A percentile compares a stretch with the other conserved stretches of the same genome.
phyloP scores from a whole-genome alignment of 1,140 invertebrate genomes.

The Drosophila setifemur region DNA sequence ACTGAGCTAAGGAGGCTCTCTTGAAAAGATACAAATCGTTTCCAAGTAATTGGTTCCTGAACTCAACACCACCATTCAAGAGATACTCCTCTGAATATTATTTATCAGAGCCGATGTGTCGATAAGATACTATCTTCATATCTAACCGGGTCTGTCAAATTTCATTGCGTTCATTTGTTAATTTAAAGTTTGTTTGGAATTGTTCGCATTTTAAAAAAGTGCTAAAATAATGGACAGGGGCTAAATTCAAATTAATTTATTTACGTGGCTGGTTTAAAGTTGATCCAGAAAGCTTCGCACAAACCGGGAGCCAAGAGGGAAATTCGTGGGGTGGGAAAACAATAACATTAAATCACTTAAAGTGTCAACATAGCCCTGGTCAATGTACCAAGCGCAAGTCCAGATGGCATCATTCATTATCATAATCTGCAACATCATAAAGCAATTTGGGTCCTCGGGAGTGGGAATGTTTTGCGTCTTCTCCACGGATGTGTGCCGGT shows the following conservation, averaged over 20 bases:
- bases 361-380: slow-evolving; percentile 74
- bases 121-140: too few species aligned
- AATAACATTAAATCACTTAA: slow-evolving; percentile 82
- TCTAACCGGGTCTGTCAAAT: too few species aligned
- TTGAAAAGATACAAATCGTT: background rate
- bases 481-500: slow-evolving; percentile 54
- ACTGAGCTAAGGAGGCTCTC: slow-evolving; percentile 93
- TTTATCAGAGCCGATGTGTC: too few species aligned
- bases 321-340: slow-evolving; percentile 32
- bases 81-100: too few species aligned
- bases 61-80: background rate
- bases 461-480: slow-evolving; percentile 60
- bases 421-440: slow-evolving; percentile 82
- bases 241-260: slow-evolving; percentile 56
- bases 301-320: background rate
- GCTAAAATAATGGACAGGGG: too few species aligned
- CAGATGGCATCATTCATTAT: slow-evolving; percentile 81
- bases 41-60: background rate
- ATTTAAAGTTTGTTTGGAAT: too few species aligned
- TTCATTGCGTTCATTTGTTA: too few species aligned
- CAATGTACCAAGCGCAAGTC: slow-evolving; percentile 66
- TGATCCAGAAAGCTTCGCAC: background rate
- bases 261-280: background rate
- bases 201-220: too few species aligned
- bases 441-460: slow-evolving; percentile 62